These are phyloP conservation scores for Argyrosomus japonicus DNA, from an alignment of 2,113 vertebrate genomes.

Conservation along the genomic window DNA sequence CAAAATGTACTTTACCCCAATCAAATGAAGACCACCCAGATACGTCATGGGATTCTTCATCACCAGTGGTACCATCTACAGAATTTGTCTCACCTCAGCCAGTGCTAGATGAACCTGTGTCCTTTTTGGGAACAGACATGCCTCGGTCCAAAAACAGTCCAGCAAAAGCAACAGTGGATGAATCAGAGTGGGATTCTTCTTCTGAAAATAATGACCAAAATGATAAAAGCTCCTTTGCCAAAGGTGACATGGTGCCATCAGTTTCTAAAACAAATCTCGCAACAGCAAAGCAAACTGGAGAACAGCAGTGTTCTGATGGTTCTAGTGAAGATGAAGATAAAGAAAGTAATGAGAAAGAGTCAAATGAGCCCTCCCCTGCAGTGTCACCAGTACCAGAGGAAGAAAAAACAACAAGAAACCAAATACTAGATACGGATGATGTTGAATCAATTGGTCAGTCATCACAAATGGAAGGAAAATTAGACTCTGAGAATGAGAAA, in stretches of 20 bases:
- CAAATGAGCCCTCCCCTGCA: constrained; percentile 29
- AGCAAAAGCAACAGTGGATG: constrained; percentile 17
- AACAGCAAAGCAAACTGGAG: not conserved
- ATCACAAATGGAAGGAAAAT: constrained; percentile 16
- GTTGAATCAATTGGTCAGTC: not conserved
- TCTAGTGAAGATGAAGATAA: constrained; percentile 39
- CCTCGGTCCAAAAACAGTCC: constrained; percentile 15
- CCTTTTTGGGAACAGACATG: not conserved
- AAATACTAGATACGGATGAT: not conserved
- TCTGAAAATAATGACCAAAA: constrained; percentile 51
- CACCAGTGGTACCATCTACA: constrained; percentile 14
- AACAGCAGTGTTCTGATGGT: constrained; percentile 15
- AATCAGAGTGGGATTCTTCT: constrained; percentile 67
- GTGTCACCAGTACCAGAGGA: constrained; percentile 37
- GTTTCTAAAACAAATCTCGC: not conserved
- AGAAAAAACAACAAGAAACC: not conserved
- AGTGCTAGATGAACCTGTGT: not conserved
- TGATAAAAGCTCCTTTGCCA: not conserved
- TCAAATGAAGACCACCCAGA: constrained; percentile 26
- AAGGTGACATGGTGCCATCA: not conserved
- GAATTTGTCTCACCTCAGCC: constrained; percentile 45
- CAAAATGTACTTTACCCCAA: constrained; percentile 4
- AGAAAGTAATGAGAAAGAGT: constrained; percentile 38
- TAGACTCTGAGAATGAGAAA: constrained; percentile 32
- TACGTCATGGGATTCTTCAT: constrained; percentile 54